Conservation (phyloP, 2,113 vertebrate genomes). For the Lichenostomus cassidix region DNA sequence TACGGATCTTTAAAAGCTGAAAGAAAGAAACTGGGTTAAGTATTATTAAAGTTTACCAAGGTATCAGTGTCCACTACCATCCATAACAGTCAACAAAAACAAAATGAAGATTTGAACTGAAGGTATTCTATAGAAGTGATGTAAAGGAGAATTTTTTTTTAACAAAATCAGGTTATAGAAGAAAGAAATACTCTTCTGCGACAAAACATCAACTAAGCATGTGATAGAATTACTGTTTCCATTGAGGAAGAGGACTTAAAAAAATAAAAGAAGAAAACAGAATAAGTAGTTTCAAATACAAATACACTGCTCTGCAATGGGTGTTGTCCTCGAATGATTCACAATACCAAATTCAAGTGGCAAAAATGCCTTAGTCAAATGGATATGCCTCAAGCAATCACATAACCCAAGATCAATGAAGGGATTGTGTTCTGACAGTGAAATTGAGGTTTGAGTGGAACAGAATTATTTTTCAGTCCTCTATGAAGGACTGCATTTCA, state of each 20-base stretch:
- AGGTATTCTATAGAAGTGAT: not conserved
- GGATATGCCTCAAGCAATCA: not conserved
- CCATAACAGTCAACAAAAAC: not conserved
- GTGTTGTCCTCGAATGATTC: not conserved
- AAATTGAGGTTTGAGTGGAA: not conserved
- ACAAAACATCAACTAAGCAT: not conserved
- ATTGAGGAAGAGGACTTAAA: not conserved
- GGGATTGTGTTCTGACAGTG: not conserved
- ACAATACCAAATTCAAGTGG: not conserved
- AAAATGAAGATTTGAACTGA: not conserved
- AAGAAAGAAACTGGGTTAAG: constrained; percentile 40
- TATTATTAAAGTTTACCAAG: not conserved
- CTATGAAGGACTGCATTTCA: not conserved
- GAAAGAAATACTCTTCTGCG: not conserved
- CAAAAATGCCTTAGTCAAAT: not conserved
- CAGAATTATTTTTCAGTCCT: not conserved
- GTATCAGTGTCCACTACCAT: not conserved
- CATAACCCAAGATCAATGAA: not conserved
- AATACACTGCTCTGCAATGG: not conserved
- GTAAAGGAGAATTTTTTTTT: not conserved
- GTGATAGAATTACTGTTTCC: not conserved
- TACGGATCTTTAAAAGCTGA: constrained; percentile 52
- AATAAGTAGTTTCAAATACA: not conserved
- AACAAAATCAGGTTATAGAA: not conserved
- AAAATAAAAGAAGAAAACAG: not conserved